Conservation (phyloP, 2,888 invertebrate genomes). For the Lamellibrachia satsuma region DNA sequence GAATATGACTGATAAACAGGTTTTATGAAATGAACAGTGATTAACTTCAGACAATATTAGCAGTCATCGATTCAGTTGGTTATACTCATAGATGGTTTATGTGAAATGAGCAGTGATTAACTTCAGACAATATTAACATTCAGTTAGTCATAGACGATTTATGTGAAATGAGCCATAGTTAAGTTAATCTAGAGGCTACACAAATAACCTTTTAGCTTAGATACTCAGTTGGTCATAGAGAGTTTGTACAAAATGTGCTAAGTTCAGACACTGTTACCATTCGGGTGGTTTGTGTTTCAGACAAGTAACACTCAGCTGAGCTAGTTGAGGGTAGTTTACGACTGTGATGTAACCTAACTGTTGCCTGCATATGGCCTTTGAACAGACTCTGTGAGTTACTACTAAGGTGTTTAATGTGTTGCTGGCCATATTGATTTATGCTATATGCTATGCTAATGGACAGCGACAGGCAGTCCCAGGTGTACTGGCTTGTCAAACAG, state of each 20-base stretch:
- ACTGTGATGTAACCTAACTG: not conserved
- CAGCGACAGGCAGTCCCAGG: not conserved
- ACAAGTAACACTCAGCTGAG: not conserved
- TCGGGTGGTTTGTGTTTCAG: not conserved
- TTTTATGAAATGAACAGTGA: no score
- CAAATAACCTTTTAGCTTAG: no score
- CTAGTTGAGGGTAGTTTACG: not conserved
- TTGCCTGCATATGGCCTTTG: not conserved
- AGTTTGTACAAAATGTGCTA: no score
- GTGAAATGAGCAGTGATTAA: no score
- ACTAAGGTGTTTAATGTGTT: not conserved
- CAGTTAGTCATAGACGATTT: no score
- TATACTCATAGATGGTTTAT: no score
- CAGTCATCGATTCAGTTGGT: no score
- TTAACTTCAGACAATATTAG: no score
- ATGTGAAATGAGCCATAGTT: no score
- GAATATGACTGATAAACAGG: no score
- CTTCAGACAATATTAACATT: no score
- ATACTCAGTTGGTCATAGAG: not conserved
- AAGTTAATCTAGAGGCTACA: no score
- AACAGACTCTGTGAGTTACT: not conserved
- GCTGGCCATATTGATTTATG: not conserved
- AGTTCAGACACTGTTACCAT: not conserved
- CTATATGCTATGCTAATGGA: constrained; percentile 5
- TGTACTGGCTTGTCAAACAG: not conserved